phyloP scores from a whole-genome alignment of 2,888 invertebrate genomes.

The Drosophila prostipennis region DNA sequence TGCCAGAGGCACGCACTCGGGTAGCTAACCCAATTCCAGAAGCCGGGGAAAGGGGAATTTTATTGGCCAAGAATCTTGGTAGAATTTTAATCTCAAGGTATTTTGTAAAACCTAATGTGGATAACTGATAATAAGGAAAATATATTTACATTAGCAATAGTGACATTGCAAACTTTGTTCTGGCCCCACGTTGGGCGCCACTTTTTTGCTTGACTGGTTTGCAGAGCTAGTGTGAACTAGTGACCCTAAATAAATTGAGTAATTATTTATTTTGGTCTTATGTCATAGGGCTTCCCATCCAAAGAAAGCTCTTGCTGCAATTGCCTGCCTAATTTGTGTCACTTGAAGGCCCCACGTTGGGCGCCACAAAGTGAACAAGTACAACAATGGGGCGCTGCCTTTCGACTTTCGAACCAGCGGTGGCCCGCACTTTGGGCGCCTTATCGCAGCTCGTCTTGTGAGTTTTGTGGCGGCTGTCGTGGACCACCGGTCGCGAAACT shows the following conservation, averaged over 20 bases:
- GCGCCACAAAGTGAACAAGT: slow-evolving; percentile 6
- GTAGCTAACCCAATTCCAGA: slow-evolving; percentile 3
- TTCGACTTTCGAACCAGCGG: slow-evolving; percentile 19
- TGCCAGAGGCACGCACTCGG: slow-evolving; percentile 6
- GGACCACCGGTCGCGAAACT: slow-evolving; percentile 53
- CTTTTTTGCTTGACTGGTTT: too few species aligned
- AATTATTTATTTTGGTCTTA: not conserved
- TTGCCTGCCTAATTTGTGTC: slow-evolving; percentile 5
- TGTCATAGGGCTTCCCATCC: too few species aligned
- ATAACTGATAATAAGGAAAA: too few species aligned
- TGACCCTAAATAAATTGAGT: not conserved
- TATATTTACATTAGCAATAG: too few species aligned
- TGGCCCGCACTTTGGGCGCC: slow-evolving; percentile 50
- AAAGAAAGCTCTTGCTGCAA: not conserved
- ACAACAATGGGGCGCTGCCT: slow-evolving; percentile 4
- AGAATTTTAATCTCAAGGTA: not conserved
- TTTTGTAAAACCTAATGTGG: too few species aligned
- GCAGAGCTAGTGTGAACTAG: too few species aligned
- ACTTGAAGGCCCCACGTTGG: slow-evolving; percentile 6
- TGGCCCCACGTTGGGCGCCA: too few species aligned
- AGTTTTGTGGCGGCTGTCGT: slow-evolving; percentile 5
- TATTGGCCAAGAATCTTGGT: too few species aligned
- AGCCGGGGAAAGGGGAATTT: not conserved
- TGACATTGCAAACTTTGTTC: too few species aligned
- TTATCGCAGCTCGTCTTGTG: slow-evolving; percentile 9